Percentiles rank a stretch among this genome's conserved stretches.
phyloP scores from a whole-genome alignment of 2,113 vertebrate species.

The Halcyon malimbica region DNA sequence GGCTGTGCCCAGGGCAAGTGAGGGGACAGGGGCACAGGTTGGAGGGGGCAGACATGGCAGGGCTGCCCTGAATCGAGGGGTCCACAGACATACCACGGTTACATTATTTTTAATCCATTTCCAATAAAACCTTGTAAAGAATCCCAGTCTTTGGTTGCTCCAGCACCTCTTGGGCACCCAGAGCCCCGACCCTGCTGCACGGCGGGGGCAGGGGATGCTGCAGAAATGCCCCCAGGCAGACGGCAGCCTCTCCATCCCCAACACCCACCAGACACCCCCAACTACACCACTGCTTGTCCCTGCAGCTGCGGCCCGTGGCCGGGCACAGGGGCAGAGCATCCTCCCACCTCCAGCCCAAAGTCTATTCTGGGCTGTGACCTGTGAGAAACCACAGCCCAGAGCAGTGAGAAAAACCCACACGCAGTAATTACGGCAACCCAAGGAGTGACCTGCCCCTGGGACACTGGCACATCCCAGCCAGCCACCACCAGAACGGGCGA shows the following conservation, averaged over 20 bases:
- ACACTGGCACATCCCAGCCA: not conserved
- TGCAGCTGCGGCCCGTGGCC: not conserved
- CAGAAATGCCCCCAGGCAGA: not conserved
- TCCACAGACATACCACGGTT: fast-evolving
- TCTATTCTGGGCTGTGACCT: not conserved
- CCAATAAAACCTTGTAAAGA: not conserved
- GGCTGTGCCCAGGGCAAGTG: not conserved
- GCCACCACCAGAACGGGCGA: not conserved
- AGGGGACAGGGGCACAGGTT: fast-evolving
- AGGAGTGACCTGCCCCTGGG: not conserved
- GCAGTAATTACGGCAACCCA: not conserved
- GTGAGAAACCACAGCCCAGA: not conserved
- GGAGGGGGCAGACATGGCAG: not conserved
- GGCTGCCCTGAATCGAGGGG: fast-evolving
- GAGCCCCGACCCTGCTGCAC: fast-evolving
- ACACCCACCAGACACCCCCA: fast-evolving
- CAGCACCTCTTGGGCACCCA: fast-evolving
- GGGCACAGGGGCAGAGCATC: not conserved
- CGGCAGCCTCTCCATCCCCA: not conserved
- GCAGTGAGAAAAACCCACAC: not conserved
- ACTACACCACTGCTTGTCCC: fast-evolving
- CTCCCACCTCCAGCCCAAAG: not conserved
- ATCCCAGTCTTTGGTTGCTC: fast-evolving
- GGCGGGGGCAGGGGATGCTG: fast-evolving
- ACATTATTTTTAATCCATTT: fast-evolving